Evolutionary conservation across 2,113 vertebrate species (phyloP), one percentile per base, ranked within the genome.

Genomic region (Piaya cayana): DNA sequence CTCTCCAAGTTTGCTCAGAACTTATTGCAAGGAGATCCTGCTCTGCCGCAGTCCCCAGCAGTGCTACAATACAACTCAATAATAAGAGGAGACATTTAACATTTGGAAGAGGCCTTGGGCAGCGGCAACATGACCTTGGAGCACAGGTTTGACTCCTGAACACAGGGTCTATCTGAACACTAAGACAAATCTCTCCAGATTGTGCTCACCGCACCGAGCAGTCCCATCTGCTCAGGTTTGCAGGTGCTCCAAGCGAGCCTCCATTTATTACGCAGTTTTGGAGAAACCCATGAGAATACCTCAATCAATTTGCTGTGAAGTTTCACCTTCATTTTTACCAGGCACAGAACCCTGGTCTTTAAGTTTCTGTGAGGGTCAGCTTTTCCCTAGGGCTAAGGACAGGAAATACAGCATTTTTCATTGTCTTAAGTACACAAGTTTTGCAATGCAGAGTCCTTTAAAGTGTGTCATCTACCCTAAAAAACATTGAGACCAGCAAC

Each of bases 261-360:
- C 90, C 93, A 90, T 86, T 88, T 83, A 62, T 90, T 59, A 94
- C 75, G 55, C 59, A 62, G n/a, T 71, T 83, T 43, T 22, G 68
- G 63, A 92, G 69, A n/a, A 75, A 26, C 92, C 95, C 92, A 13
- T 11, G 92, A 93, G 90, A 90, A 95, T 95, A 86, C 70, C 90
- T 90, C 75, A 7, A 90, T 92, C 85, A 39, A 94, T 96, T 60
- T 69, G 55, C 82, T 71, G 74, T 65, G 32, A 64, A 88, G 55
- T 86, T 94, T 95, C 93, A 93, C 88, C 82, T 96, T 94, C 17
- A 62, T 78, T 68, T 72, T 32, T 26, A 37, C 52, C 10, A 11
- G 49, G 82, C 27, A 8, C 60, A 39, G 15, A 39, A 21, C 70
- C 75, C 49, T 6, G 17, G 5, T 4, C 25, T 81, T 11, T 12